A percentile compares a stretch with the other conserved stretches of the same genome.
Evolutionary conservation across 2,888 invertebrate genomes (phyloP).

Genomic region (Clusia tigrina): DNA sequence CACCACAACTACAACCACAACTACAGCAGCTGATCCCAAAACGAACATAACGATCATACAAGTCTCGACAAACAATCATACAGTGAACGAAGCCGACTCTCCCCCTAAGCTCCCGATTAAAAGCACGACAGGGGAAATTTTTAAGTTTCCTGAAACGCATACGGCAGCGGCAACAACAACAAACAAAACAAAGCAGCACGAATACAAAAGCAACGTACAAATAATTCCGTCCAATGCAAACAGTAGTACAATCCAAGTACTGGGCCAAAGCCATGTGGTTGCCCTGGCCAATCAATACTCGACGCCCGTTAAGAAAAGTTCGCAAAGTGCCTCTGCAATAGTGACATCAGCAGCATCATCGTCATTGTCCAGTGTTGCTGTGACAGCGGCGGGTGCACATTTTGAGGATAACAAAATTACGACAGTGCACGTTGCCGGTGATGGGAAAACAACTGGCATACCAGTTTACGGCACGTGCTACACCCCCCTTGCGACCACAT

Average conservation of each 20-base stretch:
- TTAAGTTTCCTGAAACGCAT: slow-evolving; percentile 57
- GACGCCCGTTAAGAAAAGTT: slow-evolving; percentile 50
- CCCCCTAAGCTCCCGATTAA: slow-evolving; percentile 52
- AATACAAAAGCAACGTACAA: slow-evolving; percentile 64
- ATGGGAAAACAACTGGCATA: slow-evolving; percentile 31
- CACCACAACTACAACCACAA: slow-evolving; percentile 15
- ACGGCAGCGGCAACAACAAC: slow-evolving; percentile 35
- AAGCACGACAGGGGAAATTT: slow-evolving; percentile 52
- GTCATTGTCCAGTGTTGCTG: slow-evolving; percentile 24
- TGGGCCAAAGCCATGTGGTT: slow-evolving; percentile 40
- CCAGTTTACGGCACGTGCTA: slow-evolving; percentile 41
- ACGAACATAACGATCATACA: slow-evolving; percentile 71
- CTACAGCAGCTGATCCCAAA: slow-evolving; percentile 36
- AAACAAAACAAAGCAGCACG: slow-evolving; percentile 41
- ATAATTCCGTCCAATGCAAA: slow-evolving; percentile 64
- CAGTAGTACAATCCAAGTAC: slow-evolving; percentile 57
- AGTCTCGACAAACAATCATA: slow-evolving; percentile 65
- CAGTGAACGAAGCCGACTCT: slow-evolving; percentile 34
- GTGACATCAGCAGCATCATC: slow-evolving; percentile 30
- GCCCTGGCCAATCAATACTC: slow-evolving; percentile 53
- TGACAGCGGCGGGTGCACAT: slow-evolving; percentile 26
- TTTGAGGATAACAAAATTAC: slow-evolving; percentile 51
- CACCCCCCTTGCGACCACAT: slow-evolving; percentile 35
- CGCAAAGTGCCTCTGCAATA: slow-evolving; percentile 26
- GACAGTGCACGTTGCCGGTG: slow-evolving; percentile 55